A percentile compares a stretch with the other conserved stretches of the same genome.
Evolutionary conservation across 2,888 invertebrate species (phyloP).

Genomic region (Drosophila pseudotakahashii): DNA sequence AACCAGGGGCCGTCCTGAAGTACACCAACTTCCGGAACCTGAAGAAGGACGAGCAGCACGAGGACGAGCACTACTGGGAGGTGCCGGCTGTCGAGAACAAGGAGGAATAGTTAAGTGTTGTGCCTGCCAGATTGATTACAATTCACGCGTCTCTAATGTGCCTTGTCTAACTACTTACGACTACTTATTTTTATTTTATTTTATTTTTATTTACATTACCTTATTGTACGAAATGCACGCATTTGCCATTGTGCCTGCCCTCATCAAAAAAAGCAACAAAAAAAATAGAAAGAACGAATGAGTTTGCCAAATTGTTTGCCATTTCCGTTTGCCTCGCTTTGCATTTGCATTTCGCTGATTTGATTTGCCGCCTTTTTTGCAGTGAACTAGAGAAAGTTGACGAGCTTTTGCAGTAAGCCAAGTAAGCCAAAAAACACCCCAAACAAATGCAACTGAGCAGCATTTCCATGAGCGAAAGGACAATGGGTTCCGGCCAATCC

Average conservation of each 20-base stretch:
- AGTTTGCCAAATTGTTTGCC: slow-evolving; percentile 21
- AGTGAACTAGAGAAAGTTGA: slow-evolving; percentile 59
- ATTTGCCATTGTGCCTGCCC: slow-evolving; percentile 39
- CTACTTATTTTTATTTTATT: slow-evolving; percentile 11
- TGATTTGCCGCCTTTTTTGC: slow-evolving; percentile 50
- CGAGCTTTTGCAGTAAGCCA: slow-evolving; percentile 53
- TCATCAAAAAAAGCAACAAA: slow-evolving; percentile 3
- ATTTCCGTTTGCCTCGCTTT: slow-evolving; percentile 26
- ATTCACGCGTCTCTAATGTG: slow-evolving; percentile 45
- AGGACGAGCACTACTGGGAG: slow-evolving; percentile 88
- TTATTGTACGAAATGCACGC: slow-evolving; percentile 36
- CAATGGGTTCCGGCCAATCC: slow-evolving; percentile 35
- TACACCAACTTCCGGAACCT: slow-evolving; percentile 84
- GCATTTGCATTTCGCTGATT: slow-evolving; percentile 37
- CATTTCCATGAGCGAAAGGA: slow-evolving; percentile 1
- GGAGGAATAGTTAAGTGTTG: slow-evolving; percentile 83
- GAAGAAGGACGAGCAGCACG: slow-evolving; percentile 86
- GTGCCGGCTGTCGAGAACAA: slow-evolving; percentile 85
- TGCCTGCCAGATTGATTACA: slow-evolving; percentile 30
- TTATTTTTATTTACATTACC: slow-evolving; percentile 17
- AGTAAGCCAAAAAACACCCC: slow-evolving; percentile 3
- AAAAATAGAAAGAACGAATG: not conserved
- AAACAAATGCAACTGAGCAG: slow-evolving; percentile 20
- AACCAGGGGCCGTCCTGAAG: slow-evolving; percentile 85
- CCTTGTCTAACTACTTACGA: slow-evolving; percentile 24